Evolutionary conservation across 1,140 invertebrate genomes (phyloP).

Genomic region (Colletes latitarsis): DNA sequence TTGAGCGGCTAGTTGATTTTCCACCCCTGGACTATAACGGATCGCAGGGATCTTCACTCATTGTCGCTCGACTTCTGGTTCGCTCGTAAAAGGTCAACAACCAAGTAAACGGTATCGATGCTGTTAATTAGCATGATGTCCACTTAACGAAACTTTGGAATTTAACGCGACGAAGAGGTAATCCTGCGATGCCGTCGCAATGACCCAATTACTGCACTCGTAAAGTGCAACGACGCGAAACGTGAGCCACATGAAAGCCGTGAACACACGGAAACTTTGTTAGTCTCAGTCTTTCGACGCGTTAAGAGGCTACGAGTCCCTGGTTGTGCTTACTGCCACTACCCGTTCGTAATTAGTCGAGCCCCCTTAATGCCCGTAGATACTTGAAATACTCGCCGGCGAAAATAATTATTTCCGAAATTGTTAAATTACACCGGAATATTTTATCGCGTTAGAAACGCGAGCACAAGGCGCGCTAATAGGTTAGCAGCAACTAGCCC

Average conservation of each 20-base stretch:
- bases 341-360: conserved; percentile 54
- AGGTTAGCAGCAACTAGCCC: too few relatives aligned
- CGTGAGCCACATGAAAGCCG: conserved; percentile 64
- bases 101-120: conserved; percentile 12
- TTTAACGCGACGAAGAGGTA: conserved; percentile 38
- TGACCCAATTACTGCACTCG: conserved; percentile 63
- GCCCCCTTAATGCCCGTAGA: conserved; percentile 36
- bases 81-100: background rate
- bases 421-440: background rate
- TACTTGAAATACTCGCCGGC: conserved; percentile 40
- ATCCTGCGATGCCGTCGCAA: conserved; percentile 39
- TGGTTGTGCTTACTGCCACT: background rate
- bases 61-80: background rate
- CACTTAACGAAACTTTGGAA: conserved; percentile 40
- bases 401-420: conserved; percentile 15
- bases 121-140: conserved; percentile 38
- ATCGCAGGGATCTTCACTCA: too few relatives aligned
- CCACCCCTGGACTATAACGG: too few relatives aligned
- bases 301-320: conserved; percentile 36
- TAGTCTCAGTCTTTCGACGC: conserved; percentile 51
- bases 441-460: background rate
- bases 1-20: too few relatives aligned
- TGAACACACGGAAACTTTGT: conserved; percentile 56
- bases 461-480: background rate
- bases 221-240: conserved; percentile 58